Conservation (phyloP, 1,140 invertebrate species). For the Heterodera carotae region DNA sequence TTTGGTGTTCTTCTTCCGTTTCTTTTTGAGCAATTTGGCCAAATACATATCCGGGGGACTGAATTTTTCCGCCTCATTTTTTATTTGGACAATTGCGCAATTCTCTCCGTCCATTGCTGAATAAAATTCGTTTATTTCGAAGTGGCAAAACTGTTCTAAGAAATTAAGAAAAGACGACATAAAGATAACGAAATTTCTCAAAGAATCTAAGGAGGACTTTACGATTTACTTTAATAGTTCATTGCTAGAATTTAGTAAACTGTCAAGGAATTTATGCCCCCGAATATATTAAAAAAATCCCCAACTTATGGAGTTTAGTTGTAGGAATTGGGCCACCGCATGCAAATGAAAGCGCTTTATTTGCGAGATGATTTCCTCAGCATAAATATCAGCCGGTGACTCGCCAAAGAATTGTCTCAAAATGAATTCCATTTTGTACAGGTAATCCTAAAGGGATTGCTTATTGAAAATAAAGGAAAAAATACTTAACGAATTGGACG, state of each 20-base stretch:
- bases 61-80: conserved; percentile 22
- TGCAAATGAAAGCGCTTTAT: conserved; percentile 51
- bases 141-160: too few relatives aligned
- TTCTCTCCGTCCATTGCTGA: conserved; percentile 12
- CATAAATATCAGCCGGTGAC: conserved; percentile 44
- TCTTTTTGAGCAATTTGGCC: conserved; percentile 21
- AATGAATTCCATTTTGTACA: conserved; percentile 47
- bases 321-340: conserved; percentile 53
- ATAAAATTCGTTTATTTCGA: too few relatives aligned
- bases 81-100: conserved; percentile 23
- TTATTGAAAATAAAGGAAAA: neutral
- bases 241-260: too few relatives aligned
- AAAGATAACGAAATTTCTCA: too few relatives aligned
- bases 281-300: neutral
- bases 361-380: conserved; percentile 40
- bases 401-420: conserved; percentile 55
- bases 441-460: conserved; percentile 42
- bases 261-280: neutral
- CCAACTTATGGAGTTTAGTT: conserved; percentile 42
- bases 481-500: conserved; percentile 31
- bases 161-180: too few relatives aligned
- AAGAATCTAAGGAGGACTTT: too few relatives aligned
- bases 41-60: conserved; percentile 19
- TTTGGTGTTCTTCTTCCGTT: conserved; percentile 9
- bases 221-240: too few relatives aligned